Percentiles rank a stretch among this genome's conserved stretches.
These are phyloP conservation scores for Drosophila prolongata DNA, from an alignment of 2,888 invertebrate species.

Conservation along the genomic window DNA sequence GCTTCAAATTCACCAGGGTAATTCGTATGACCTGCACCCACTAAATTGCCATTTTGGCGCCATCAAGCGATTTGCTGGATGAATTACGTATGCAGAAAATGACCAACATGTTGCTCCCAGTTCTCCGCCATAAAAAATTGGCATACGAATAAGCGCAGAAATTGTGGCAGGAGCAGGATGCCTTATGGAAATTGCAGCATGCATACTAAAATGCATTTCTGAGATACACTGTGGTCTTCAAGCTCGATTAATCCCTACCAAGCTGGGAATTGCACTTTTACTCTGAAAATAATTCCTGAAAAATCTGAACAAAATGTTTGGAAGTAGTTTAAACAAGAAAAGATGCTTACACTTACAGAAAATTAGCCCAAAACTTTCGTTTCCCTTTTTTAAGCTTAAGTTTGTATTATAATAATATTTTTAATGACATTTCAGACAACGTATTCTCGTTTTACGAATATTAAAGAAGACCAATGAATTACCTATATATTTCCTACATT, in stretches of 20 bases:
- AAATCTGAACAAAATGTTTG: too few relatives aligned
- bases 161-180: conserved; percentile 5
- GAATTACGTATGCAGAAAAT: conserved; percentile 48
- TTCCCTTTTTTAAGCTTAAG: not conserved
- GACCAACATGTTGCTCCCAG: conserved; percentile 50
- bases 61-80: conserved; percentile 46
- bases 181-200: conserved; percentile 45
- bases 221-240: conserved; percentile 20
- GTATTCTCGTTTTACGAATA: too few relatives aligned
- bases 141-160: conserved; percentile 14
- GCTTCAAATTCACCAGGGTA: not conserved
- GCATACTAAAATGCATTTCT: conserved; percentile 51
- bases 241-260: too few relatives aligned
- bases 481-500: too few relatives aligned
- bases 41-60: conserved; percentile 35
- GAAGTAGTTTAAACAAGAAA: too few relatives aligned
- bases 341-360: too few relatives aligned
- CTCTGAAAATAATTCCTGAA: too few relatives aligned
- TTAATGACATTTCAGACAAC: too few relatives aligned
- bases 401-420: not conserved
- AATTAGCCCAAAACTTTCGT: too few relatives aligned
- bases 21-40: conserved; percentile 7
- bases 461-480: too few relatives aligned
- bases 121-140: conserved; percentile 35
- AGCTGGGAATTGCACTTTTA: too few relatives aligned